A percentile compares a stretch with the other conserved stretches of the same genome.
These are phyloP conservation scores for Galeruca laticollis DNA, from an alignment of 2,888 invertebrate genomes.

Conservation along the genomic window DNA sequence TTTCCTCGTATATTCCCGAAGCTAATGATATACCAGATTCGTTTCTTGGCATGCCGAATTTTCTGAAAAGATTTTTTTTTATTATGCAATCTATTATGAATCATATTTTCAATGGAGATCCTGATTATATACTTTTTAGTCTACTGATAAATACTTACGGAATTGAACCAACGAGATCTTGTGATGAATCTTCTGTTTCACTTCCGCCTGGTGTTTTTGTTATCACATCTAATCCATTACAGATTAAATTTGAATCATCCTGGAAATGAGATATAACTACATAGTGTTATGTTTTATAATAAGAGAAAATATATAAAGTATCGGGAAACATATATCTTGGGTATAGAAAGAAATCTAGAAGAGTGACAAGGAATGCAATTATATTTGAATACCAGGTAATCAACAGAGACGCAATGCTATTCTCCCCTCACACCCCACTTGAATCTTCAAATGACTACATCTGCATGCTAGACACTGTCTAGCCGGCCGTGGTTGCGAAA, in stretches of 20 bases:
- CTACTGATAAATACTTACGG: conserved; percentile 36
- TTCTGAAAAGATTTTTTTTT: conserved; percentile 32
- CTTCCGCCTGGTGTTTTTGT: conserved; percentile 66
- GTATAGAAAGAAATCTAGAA: no score
- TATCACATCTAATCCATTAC: conserved; percentile 61
- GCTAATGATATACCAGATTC: conserved; percentile 73
- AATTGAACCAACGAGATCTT: conserved; percentile 53
- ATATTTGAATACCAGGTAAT: no score
- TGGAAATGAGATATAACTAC: conserved; percentile 47
- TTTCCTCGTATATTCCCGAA: conserved; percentile 78
- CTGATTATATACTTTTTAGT: no score
- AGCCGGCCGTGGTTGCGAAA: no score
- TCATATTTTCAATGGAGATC: conserved; percentile 10
- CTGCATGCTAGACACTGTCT: no score
- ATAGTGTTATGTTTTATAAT: neutral
- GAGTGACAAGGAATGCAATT: no score
- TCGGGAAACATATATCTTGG: no score
- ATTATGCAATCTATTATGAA: neutral
- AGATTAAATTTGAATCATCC: conserved; percentile 60
- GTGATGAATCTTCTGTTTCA: conserved; percentile 63
- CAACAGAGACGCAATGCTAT: no score
- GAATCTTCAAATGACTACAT: no score
- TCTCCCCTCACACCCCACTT: no score
- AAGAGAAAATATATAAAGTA: no score
- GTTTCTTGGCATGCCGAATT: conserved; percentile 62